Percentiles rank a stretch among this genome's conserved stretches.
phyloP scores from a whole-genome alignment of 2,888 invertebrate species.

The Lithosia quadra region DNA sequence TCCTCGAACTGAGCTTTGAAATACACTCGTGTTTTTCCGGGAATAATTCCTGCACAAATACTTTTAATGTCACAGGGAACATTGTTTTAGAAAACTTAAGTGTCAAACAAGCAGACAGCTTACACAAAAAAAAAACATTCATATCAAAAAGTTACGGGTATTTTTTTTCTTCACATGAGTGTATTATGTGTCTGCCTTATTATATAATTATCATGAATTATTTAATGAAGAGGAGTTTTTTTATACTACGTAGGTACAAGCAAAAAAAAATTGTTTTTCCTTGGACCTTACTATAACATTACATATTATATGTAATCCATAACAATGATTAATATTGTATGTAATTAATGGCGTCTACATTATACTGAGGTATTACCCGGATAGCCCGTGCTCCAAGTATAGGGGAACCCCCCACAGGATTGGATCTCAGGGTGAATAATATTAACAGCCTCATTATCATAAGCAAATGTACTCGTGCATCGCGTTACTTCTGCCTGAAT shows the following conservation, averaged over 20 bases:
- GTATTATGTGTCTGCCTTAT: background rate
- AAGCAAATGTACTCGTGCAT: slow-evolving; percentile 59
- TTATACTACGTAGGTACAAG: background rate
- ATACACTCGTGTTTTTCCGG: slow-evolving; percentile 6
- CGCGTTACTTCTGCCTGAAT: slow-evolving; percentile 21
- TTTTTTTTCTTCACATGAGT: background rate
- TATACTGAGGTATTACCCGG: slow-evolving; percentile 33
- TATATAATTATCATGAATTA: too few relatives aligned
- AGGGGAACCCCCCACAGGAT: background rate
- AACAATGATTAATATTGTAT: slow-evolving; percentile 23
- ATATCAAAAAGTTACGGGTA: background rate
- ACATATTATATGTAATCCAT: background rate
- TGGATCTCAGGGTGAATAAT: slow-evolving; percentile 55
- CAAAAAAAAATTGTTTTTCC: too few relatives aligned
- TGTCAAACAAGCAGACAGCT: background rate
- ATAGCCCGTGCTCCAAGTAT: background rate
- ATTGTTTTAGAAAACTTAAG: background rate
- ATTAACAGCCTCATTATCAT: slow-evolving; percentile 62
- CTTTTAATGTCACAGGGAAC: background rate
- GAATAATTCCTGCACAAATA: background rate
- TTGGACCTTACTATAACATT: background rate
- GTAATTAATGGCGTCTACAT: slow-evolving; percentile 34
- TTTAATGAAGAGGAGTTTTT: too few relatives aligned
- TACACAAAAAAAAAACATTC: background rate
- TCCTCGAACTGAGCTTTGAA: slow-evolving; percentile 23